Evolutionary conservation across 2,113 vertebrate species (phyloP).

Genomic region (Puffinus mauretanicus): DNA sequence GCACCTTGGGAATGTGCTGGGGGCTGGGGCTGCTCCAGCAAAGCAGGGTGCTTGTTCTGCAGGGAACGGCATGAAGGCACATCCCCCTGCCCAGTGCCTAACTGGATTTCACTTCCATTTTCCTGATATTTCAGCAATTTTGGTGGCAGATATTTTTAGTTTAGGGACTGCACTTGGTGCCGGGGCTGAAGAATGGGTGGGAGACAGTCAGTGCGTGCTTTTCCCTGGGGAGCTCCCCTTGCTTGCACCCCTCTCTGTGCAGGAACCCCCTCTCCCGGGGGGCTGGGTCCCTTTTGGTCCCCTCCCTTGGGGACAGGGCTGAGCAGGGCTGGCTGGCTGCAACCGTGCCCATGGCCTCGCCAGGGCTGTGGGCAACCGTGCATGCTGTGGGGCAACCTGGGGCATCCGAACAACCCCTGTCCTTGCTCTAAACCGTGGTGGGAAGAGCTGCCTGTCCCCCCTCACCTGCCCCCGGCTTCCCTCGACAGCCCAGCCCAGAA

Average conservation of each 20-base stretch:
- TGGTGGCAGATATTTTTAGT: neutral
- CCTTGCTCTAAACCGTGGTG: neutral
- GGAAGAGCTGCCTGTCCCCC: neutral
- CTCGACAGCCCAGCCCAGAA: slow-evolving; percentile 78
- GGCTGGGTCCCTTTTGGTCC: neutral
- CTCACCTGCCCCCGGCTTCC: neutral
- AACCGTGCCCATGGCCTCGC: neutral
- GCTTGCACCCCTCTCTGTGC: neutral
- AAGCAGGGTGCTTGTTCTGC: fast-evolving
- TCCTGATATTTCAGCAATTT: neutral
- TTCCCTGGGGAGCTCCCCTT: neutral
- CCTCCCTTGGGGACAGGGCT: neutral
- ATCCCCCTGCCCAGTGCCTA: neutral
- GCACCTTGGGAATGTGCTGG: neutral
- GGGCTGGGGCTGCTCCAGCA: neutral
- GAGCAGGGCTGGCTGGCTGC: neutral
- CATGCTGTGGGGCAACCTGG: fast-evolving
- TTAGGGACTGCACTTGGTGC: neutral
- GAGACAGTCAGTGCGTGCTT: neutral
- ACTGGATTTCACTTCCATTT: neutral
- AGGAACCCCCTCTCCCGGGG: neutral
- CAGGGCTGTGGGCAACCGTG: fast-evolving
- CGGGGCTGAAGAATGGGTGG: neutral
- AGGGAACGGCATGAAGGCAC: fast-evolving
- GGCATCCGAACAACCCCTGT: neutral